Evolutionary conservation across 2,888 invertebrate species (phyloP).

Genomic region (Leptinotarsa tumamoca): DNA sequence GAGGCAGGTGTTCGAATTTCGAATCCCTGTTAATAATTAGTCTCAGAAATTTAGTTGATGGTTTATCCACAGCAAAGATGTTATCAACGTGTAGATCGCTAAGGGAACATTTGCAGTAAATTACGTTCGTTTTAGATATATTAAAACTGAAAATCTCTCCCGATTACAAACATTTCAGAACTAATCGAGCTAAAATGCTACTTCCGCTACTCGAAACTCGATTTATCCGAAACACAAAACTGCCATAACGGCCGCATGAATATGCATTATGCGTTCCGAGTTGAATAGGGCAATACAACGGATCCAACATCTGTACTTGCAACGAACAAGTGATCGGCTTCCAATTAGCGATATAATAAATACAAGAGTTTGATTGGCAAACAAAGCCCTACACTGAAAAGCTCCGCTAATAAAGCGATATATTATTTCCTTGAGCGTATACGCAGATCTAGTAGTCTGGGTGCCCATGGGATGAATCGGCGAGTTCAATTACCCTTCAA

Average conservation of each 20-base stretch:
- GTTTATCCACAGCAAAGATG: too few species aligned
- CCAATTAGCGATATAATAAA: slow-evolving; percentile 55
- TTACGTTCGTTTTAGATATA: too few species aligned
- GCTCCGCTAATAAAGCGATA: slow-evolving; percentile 54
- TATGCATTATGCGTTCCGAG: slow-evolving; percentile 2
- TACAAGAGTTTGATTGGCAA: slow-evolving; percentile 56
- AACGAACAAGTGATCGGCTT: slow-evolving; percentile 48
- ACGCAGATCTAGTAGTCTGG: slow-evolving; percentile 21
- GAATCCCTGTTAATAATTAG: too few species aligned
- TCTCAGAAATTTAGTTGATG: too few species aligned
- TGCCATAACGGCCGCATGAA: slow-evolving; percentile 8
- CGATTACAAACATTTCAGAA: too few species aligned
- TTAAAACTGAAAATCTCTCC: too few species aligned
- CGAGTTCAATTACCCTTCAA: neutral
- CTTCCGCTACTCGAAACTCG: neutral
- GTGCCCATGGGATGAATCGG: slow-evolving; percentile 27
- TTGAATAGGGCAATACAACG: slow-evolving; percentile 26
- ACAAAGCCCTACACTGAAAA: slow-evolving; percentile 54
- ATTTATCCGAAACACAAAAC: slow-evolving; percentile 11
- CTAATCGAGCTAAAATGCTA: neutral
- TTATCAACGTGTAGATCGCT: too few species aligned
- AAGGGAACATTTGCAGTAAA: too few species aligned
- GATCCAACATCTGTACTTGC: slow-evolving; percentile 34
- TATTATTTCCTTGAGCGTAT: slow-evolving; percentile 45
- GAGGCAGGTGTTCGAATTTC: too few species aligned